Evolutionary conservation across 2,113 vertebrate genomes (phyloP).

Genomic region (Cynocephalus volans): DNA sequence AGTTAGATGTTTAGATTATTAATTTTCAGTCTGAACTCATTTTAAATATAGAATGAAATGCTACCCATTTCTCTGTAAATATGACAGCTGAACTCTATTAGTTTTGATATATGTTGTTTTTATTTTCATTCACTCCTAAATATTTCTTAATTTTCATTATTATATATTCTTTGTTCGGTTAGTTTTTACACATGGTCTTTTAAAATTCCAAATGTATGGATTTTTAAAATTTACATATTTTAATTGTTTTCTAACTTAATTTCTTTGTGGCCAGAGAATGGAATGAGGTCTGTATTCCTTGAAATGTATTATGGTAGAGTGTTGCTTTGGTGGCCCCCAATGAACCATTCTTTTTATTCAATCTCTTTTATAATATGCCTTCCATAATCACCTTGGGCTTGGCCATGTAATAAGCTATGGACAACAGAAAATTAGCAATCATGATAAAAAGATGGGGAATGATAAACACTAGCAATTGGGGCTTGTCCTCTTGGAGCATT

Average conservation of each 20-base stretch:
- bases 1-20: background rate
- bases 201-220: background rate
- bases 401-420: background rate
- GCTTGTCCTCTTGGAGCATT: background rate
- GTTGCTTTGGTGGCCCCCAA: background rate
- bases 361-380: background rate
- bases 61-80: slow-evolving; percentile 1
- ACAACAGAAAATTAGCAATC: background rate
- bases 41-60: slow-evolving; percentile 40
- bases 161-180: background rate
- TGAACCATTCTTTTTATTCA: slow-evolving; percentile 18
- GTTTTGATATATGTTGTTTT: background rate
- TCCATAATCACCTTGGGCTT: background rate
- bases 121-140: background rate
- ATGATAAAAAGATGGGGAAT: background rate
- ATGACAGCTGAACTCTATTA: background rate
- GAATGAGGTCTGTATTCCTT: background rate
- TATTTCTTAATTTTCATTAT: background rate
- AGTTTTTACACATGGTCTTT: background rate
- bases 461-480: background rate
- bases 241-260: background rate
- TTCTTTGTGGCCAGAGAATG: background rate
- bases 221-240: slow-evolving; percentile 20
- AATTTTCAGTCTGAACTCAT: background rate
- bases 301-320: background rate